Base-by-base conservation (phyloP, 2,113 vertebrate genomes). In the Arizona elegans region DNA sequence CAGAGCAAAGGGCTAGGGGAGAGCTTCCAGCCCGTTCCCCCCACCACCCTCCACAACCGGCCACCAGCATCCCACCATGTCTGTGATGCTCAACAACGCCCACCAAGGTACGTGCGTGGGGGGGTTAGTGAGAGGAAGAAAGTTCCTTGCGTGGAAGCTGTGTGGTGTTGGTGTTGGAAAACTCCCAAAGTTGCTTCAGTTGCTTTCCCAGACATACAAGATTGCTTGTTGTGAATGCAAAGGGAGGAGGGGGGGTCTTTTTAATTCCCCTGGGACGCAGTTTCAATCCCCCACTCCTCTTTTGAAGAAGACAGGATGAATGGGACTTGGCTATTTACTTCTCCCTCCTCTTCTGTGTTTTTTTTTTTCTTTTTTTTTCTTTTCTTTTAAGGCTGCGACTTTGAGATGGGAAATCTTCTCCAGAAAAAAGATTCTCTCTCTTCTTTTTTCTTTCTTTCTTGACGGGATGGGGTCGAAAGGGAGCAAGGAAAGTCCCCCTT, bases 81-180 rank as follows among this genome's bases (percentile, higher is more conserved):
- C 97, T 55, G 92, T 96, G 86, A 92, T 93, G 43, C 90, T 96
- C 95, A 87, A 95, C 94, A 96, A 95, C 92, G 95, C 95, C 92
- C 93, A 95, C 85, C 96, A 96, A 96, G 97, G 97, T 96, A 96
- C 1, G 75, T 43, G 47, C 6, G 47, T 50, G 47, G 47, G 47
- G 75, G 33, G 33, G 33, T 3, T 1, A 24, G 58, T 26, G 26
- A 1, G 75, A 15, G 15, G 50, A 52, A 52, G 33, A 19, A 8
- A 33, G 15, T 5, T 33, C n/a, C 65, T 13, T 75, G 65, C n/a
- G 2, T 19, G n/a, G 43, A 47, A 47, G 1, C 8, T 10, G 65
- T 2, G 65, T 15, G 65, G 13, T 17, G 3, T 47, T 47, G 13
- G 70, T 8, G 70, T 19, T 38, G 33, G 75, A 43, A 19, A 21